Evolutionary conservation across 2,888 invertebrate species (phyloP).

Genomic region (Ectemnius continuus): DNA sequence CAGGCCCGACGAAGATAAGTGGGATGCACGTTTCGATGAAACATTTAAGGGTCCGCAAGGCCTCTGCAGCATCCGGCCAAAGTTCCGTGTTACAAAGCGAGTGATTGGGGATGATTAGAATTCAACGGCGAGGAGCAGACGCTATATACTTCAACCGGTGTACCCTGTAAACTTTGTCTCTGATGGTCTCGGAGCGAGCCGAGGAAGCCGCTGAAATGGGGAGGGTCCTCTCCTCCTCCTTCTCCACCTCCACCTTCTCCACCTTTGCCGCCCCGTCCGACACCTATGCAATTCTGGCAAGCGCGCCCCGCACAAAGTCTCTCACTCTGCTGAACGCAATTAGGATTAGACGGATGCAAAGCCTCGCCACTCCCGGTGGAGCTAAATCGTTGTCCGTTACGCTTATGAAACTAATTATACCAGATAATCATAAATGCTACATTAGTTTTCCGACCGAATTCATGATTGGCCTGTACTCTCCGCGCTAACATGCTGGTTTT

Average conservation of each 20-base stretch:
- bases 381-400: too few species aligned
- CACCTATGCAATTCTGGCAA: constrained; percentile 18
- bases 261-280: neutral
- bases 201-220: constrained; percentile 12
- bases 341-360: neutral
- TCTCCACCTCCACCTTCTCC: neutral
- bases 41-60: constrained; percentile 5
- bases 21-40: neutral
- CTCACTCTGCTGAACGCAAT: constrained; percentile 1
- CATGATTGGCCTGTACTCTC: too few species aligned
- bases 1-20: neutral
- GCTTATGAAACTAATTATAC: too few species aligned
- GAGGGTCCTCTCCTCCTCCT: neutral
- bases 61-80: neutral
- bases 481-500: too few species aligned
- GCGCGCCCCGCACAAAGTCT: neutral
- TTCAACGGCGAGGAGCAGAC: constrained; percentile 33
- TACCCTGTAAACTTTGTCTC: constrained; percentile 32
- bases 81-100: neutral
- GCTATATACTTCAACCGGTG: constrained; percentile 17
- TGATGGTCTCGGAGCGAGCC: constrained; percentile 27
- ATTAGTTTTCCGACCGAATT: too few species aligned
- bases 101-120: constrained; percentile 35
- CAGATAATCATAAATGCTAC: too few species aligned
- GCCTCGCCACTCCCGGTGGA: too few species aligned